Base-by-base conservation (phyloP, 2,888 invertebrate species). In the Tineola bisselliella region DNA sequence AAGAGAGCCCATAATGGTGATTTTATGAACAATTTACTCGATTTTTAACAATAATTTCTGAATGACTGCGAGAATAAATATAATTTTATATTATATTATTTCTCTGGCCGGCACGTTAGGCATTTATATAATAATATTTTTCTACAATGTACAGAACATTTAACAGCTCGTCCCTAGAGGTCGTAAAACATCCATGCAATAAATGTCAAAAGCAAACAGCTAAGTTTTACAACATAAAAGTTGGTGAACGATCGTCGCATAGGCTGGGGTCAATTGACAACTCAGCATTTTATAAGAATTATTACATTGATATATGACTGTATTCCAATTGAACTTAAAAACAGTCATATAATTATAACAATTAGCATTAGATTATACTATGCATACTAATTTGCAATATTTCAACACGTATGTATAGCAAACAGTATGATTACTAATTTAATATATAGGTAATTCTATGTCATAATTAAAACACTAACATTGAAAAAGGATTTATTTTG, bases 111-210 rank as follows among this genome's bases (percentile, higher is more conserved):
- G 17, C n/a, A 48, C 48, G 13, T 48, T 48, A 48, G 48, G 17
- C 48, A 48, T 48, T 48, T 48, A 2, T 48, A 15, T 48, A 48
- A 17, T 38, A 38, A 38, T 38, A 38, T 48, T 54, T 54, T 18
- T 31, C 60, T 66, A 66, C 64, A 68, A 68, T 72, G 70, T 73
- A 67, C 65, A 68, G 67, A 66, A 70, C 72, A 71, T 75, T 75
- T 70, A 76, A 70, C 69, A 70, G 74, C 69, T 73, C 70, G 44
- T 73, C 71, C 72, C 69, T 67, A 65, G 66, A 67, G 72, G 69
- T 75, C 79, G 75, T 82, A 80, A 82, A 81, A 77, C 77, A 81
- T 77, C 76, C 80, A 79, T 76, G 80, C 74, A 79, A 81, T 83
- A 83, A 82, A 80, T 72, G 79, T 81, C 82, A 77, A 76, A 74